Evolutionary conservation across 1,140 invertebrate genomes (phyloP).

Genomic region (Octopus sinensis): DNA sequence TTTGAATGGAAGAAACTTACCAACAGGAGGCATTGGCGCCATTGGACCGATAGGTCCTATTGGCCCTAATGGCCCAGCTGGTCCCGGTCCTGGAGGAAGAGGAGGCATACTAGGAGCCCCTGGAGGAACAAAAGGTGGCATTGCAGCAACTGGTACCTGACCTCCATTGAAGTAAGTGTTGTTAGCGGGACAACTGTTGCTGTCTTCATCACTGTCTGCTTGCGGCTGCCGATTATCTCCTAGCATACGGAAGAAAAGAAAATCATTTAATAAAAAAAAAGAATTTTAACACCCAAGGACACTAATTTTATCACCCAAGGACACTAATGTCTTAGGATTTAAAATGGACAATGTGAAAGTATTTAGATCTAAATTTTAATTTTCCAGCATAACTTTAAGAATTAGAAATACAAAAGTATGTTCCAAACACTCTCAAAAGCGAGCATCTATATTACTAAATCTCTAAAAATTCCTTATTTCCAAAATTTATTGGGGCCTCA

Average conservation of each 20-base stretch:
- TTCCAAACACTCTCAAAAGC: too few species aligned
- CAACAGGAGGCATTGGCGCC: constrained; percentile 62
- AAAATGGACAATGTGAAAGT: too few species aligned
- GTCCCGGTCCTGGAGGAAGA: constrained; percentile 38
- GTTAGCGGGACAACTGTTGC: background rate
- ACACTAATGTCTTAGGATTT: too few species aligned
- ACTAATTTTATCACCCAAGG: too few species aligned
- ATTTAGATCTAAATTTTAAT: too few species aligned
- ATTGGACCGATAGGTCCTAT: constrained; percentile 63
- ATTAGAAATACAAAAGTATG: too few species aligned
- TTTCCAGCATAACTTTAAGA: too few species aligned
- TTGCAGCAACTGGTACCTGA: constrained; percentile 41
- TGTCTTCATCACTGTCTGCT: constrained; percentile 15
- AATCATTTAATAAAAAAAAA: background rate
- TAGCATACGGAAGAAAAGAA: background rate
- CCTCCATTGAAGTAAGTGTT: constrained; percentile 15
- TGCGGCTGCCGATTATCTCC: background rate
- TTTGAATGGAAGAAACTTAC: constrained; percentile 21
- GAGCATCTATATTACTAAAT: too few species aligned
- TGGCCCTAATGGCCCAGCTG: constrained; percentile 56
- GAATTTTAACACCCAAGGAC: background rate
- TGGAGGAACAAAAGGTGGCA: constrained; percentile 32
- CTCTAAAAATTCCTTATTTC: too few species aligned
- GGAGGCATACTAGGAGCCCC: constrained; percentile 30
- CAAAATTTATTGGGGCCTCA: too few species aligned